These are phyloP conservation scores for Philypnodon macrostomus DNA, from an alignment of 2,797 vertebrate genomes.

Conservation along the genomic window DNA sequence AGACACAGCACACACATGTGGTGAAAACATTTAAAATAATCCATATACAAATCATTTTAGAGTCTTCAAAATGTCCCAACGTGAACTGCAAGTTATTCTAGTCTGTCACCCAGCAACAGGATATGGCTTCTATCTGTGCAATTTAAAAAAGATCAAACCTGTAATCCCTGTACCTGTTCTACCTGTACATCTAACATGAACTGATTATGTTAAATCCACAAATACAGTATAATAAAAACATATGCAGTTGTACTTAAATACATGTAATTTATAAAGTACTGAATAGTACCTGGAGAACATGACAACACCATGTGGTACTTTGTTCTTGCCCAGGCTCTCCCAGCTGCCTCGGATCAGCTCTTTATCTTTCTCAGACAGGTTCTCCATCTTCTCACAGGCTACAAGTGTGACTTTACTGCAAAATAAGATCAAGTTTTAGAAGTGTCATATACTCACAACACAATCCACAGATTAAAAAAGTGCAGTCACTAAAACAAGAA, in stretches of 20 bases:
- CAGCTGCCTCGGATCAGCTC: conserved; percentile 92
- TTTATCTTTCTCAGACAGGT: conserved; percentile 80
- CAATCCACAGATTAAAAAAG: too few relatives aligned
- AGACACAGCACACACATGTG: conserved; percentile 44
- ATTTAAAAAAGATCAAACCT: conserved; percentile 54
- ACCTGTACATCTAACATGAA: too few relatives aligned
- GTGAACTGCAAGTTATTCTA: conserved; percentile 72
- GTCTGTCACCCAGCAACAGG: conserved; percentile 83
- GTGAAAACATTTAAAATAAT: conserved; percentile 32
- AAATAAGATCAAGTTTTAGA: conserved; percentile 35
- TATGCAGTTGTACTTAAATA: conserved; percentile 2
- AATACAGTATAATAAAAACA: too few relatives aligned
- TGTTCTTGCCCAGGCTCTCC: conserved; percentile 86
- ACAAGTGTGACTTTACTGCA: conserved; percentile 53
- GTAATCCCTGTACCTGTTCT: conserved; percentile 44
- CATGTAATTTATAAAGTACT: conserved; percentile 4
- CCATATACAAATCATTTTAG: conserved; percentile 36
- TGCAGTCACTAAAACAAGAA: conserved; percentile 61
- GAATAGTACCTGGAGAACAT: conserved; percentile 84
- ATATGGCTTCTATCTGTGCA: conserved; percentile 68
- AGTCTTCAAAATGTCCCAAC: conserved; percentile 62
- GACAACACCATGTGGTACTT: conserved; percentile 86
- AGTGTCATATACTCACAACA: conserved; percentile 39
- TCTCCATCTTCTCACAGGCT: conserved; percentile 71
- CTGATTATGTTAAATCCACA: too few relatives aligned